Percentiles rank a stretch among this genome's conserved stretches.
Evolutionary conservation across 2,113 vertebrate species (phyloP).

Genomic region (Pseudopodoces humilis): DNA sequence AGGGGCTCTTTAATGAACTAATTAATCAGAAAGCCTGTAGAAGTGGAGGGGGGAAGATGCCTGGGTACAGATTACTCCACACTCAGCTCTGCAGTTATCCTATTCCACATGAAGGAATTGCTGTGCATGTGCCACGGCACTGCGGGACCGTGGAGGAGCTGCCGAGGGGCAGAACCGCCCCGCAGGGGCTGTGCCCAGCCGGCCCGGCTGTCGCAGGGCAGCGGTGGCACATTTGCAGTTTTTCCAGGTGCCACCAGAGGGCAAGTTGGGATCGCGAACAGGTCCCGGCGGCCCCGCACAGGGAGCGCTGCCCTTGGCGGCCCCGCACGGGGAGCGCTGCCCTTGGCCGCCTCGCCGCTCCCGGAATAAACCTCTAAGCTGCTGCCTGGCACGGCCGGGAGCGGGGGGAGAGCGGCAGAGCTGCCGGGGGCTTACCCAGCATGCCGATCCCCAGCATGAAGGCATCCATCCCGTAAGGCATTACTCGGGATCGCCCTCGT

Average conservation of each 20-base stretch:
- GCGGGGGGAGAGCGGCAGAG: neutral
- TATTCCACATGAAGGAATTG: neutral
- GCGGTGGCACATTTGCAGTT: slow-evolving; percentile 16
- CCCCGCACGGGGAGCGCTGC: slow-evolving; percentile 4
- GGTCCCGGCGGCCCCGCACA: neutral
- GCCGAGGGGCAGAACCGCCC: neutral
- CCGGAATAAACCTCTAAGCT: neutral
- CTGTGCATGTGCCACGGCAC: neutral
- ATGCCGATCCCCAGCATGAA: slow-evolving; percentile 99
- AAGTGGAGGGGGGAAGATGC: neutral
- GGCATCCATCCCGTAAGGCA: slow-evolving; percentile 99
- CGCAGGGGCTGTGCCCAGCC: neutral
- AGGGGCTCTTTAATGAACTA: neutral
- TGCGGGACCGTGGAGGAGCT: rapidly evolving
- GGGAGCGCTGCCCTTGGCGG: slow-evolving; percentile 25
- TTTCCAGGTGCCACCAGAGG: slow-evolving; percentile 69
- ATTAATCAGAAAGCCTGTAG: neutral
- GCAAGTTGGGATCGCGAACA: slow-evolving; percentile 53
- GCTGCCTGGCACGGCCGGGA: neutral
- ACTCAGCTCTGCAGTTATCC: neutral
- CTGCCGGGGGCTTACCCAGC: slow-evolving; percentile 85
- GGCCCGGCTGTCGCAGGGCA: neutral
- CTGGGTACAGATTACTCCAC: neutral
- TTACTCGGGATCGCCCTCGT: slow-evolving; percentile 93
- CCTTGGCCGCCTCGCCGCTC: slow-evolving; percentile 7